Evolutionary conservation across 2,113 vertebrate species (phyloP).

Genomic region (Actinemys pallida): DNA sequence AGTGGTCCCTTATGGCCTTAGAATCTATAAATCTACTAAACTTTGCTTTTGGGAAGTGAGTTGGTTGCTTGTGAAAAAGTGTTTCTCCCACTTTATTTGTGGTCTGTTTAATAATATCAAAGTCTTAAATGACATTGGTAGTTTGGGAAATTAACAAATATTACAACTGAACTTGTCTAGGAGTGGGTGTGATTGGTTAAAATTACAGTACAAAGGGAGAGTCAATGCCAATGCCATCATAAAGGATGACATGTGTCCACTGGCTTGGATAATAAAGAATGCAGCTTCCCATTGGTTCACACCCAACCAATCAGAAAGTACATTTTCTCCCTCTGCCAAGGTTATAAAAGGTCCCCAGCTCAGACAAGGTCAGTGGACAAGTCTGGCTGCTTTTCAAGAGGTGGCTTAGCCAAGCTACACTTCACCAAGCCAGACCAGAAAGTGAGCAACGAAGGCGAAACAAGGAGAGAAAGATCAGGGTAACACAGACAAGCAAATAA

Average conservation of each 20-base stretch:
- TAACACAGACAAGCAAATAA: background rate
- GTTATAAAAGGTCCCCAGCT: background rate
- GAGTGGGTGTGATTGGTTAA: background rate
- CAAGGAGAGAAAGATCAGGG: background rate
- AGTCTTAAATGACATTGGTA: too few species aligned
- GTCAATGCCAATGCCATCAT: background rate
- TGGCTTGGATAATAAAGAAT: background rate
- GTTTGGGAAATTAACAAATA: too few species aligned
- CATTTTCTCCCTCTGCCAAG: background rate
- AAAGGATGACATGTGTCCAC: background rate
- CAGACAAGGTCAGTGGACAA: background rate
- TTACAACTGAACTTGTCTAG: background rate
- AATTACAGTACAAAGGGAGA: accelerated
- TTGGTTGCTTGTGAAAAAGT: too few species aligned
- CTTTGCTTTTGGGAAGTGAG: too few species aligned
- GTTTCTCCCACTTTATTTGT: background rate
- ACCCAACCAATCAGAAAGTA: background rate
- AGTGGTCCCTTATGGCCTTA: too few species aligned
- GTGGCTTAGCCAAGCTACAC: background rate
- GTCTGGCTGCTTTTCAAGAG: background rate
- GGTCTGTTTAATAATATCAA: background rate
- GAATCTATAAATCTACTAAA: too few species aligned
- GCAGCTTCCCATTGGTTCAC: background rate
- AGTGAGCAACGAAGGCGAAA: background rate
- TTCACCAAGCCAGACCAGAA: background rate